Base-by-base conservation (phyloP, 2,888 invertebrate genomes). In the Pinctada fucata region DNA sequence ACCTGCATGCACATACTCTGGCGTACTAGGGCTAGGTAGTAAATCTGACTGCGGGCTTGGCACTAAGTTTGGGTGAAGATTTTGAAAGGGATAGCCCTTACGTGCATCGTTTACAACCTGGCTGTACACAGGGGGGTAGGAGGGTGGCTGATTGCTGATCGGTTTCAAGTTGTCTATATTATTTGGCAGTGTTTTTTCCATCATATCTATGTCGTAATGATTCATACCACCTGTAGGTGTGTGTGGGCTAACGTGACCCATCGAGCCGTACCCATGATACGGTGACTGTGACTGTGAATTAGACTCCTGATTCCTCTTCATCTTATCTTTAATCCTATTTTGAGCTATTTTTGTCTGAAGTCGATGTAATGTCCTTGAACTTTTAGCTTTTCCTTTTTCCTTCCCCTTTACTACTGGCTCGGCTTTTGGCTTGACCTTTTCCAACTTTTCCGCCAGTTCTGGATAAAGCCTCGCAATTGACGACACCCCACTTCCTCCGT, bases 291-390 rank as follows among this genome's bases (percentile, higher is more conserved):
- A 86, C 73, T 86, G 86, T 6, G 85, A 86, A 51, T 85, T 83
- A 5, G 84, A 82, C 64, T 85, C 83, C 65, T 86, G 84, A 81
- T 82, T 85, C 67, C 84, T 87, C 83, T 90, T 91, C 74, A 91
- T 83, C 79, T 93, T 93, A 82, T 92, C 92, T 80, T 92, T 90
- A 48, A 93, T 91, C 84, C 90, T 91, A 82, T 92, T 93, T 83
- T 92, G 92, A 79, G 92, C 92, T 82, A 93, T 92, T 87, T 92
- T 92, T 58, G 91, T 91, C 83, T 93, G 92, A 69, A 93, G 84
- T 78, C 91, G 89, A 82, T 92, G 92, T 90, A 92, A 91, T 52
- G 92, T 92, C 73, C 92, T 86, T n/a, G 92, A 92, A 80, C 88
- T 90, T 70, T 86, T 84, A 64, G 82, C 85, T 76, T 87, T 86